Conservation (phyloP, 2,888 invertebrate species). For the Galerucella calmariensis region DNA sequence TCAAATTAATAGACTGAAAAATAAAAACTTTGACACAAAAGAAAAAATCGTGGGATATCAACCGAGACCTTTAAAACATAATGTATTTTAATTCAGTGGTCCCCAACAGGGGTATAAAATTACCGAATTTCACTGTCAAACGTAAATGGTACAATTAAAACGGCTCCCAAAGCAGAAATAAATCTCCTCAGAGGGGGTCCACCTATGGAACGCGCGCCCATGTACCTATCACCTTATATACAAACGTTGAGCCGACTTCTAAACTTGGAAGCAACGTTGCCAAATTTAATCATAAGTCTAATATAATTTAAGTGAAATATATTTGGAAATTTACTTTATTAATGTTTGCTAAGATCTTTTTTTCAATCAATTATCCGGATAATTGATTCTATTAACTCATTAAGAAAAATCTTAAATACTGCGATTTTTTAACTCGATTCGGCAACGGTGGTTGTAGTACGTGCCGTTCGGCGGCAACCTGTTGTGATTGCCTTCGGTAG, state of each 20-base stretch:
- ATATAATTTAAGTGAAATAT: neutral
- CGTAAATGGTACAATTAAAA: conserved; percentile 31
- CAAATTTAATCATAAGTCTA: neutral
- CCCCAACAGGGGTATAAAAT: conserved; percentile 28
- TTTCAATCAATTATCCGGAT: no score
- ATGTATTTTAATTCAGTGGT: conserved; percentile 9
- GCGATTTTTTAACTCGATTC: neutral
- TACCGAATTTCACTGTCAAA: conserved; percentile 28
- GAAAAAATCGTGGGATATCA: neutral
- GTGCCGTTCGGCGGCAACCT: conserved; percentile 42
- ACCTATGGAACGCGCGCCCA: conserved; percentile 23
- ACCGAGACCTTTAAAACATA: conserved; percentile 17
- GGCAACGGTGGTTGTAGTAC: conserved; percentile 24
- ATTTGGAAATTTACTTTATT: neutral
- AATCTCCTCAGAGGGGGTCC: conserved; percentile 33
- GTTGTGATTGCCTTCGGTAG: conserved; percentile 39
- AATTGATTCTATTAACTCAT: no score
- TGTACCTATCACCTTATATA: conserved; percentile 27
- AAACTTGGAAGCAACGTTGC: conserved; percentile 18
- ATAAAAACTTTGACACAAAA: neutral
- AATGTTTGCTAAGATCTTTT: no score
- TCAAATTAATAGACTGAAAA: no score
- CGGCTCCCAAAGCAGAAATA: conserved; percentile 32
- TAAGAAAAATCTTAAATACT: no score
- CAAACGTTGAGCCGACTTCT: conserved; percentile 19